phyloP scores from a whole-genome alignment of 2,888 invertebrate genomes.

The Ctenicera cuprea region DNA sequence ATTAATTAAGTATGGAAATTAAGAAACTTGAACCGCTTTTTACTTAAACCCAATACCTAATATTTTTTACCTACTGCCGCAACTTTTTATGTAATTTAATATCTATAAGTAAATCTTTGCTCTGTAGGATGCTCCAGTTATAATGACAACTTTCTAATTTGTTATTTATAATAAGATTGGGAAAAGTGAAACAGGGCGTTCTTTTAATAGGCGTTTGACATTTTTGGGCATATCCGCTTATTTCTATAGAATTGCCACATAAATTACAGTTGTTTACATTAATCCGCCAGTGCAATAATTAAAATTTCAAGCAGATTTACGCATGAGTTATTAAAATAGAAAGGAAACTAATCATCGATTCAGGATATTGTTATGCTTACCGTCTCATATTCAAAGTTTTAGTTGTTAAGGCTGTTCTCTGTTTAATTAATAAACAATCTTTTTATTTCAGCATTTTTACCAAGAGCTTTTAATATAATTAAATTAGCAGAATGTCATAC shows the following conservation, averaged over 20 bases:
- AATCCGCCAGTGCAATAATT: neutral
- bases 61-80: conserved; percentile 2
- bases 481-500: too few relatives aligned
- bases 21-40: neutral
- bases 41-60: neutral
- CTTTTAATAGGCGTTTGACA: conserved; percentile 5
- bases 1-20: too few relatives aligned
- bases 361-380: neutral
- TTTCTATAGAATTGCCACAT: neutral
- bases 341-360: neutral
- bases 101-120: neutral
- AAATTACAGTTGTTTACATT: conserved; percentile 1
- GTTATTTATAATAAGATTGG: neutral
- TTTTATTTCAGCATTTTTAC: too few relatives aligned
- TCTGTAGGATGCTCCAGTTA: conserved; percentile 23
- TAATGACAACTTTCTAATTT: conserved; percentile 30
- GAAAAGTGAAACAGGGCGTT: conserved; percentile 18
- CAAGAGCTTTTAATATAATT: too few relatives aligned
- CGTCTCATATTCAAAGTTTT: too few relatives aligned
- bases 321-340: conserved; percentile 14
- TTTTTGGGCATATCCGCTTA: conserved; percentile 21
- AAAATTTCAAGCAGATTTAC: conserved; percentile 22
- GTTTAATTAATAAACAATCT: neutral
- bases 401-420: too few relatives aligned
- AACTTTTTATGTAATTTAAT: conserved; percentile 2